Conservation (phyloP, 2,888 invertebrate genomes). For the Macroteleia sp. region DNA sequence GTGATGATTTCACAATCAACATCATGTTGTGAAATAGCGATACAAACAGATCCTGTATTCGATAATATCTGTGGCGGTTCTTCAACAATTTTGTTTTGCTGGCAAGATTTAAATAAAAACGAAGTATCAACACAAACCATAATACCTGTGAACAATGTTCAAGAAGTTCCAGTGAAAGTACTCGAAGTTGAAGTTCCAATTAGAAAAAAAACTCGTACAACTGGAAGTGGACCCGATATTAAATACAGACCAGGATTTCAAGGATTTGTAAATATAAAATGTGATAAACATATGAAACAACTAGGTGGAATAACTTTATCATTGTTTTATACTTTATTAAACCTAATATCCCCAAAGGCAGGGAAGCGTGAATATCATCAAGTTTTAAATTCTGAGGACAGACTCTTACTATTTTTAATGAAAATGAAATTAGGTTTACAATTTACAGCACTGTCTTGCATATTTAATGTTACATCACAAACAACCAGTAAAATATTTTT, state of each 20-base stretch:
- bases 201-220: neutral
- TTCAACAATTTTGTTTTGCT: constrained; percentile 9
- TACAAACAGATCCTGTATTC: no score
- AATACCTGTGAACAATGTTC: constrained; percentile 1
- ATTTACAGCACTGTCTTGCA: constrained; percentile 41
- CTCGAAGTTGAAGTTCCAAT: constrained; percentile 8
- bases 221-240: constrained; percentile 3
- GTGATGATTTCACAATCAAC: constrained; percentile 28
- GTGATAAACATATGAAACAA: constrained; percentile 33
- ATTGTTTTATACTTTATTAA: constrained; percentile 38
- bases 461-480: constrained; percentile 31
- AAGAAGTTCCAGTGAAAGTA: neutral
- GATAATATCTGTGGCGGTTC: no score
- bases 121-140: constrained; percentile 18
- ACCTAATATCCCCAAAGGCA: neutral
- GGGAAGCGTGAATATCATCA: constrained; percentile 36
- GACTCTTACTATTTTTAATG: constrained; percentile 50
- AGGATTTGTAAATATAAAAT: constrained; percentile 42
- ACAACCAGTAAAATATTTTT: constrained; percentile 49
- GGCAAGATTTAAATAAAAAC: constrained; percentile 1
- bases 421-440: constrained; percentile 57
- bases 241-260: constrained; percentile 18
- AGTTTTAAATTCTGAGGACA: constrained; percentile 26
- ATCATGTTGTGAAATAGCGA: no score
- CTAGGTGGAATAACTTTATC: constrained; percentile 28